Percentiles rank a stretch among this genome's conserved stretches.
phyloP scores from a whole-genome alignment of 2,797 vertebrate species.

The Sorex maritimensis region DNA sequence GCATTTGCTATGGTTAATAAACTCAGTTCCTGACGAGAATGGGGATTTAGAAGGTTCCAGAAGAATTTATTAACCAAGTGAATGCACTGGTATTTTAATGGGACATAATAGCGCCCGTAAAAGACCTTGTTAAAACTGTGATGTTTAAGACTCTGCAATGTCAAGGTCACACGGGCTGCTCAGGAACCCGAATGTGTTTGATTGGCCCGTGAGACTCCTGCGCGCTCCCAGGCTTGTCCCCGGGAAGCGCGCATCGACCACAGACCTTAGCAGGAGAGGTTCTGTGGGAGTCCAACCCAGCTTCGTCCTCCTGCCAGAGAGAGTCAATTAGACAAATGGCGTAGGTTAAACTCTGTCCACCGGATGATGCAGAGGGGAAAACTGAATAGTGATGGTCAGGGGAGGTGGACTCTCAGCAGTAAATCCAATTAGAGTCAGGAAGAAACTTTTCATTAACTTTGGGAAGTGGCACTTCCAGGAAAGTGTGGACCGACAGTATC shows the following conservation, averaged over 20 bases:
- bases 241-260: background rate
- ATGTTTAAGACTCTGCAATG: background rate
- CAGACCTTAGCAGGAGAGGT: background rate
- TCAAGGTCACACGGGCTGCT: background rate
- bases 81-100: constrained; percentile 38
- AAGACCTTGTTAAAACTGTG: constrained; percentile 28
- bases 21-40: background rate
- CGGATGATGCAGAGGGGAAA: background rate
- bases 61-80: constrained; percentile 59
- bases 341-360: background rate
- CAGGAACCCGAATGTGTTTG: background rate
- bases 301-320: background rate
- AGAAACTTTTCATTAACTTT: background rate
- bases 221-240: too few relatives aligned
- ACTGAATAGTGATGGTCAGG: background rate
- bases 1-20: constrained; percentile 36
- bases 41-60: background rate
- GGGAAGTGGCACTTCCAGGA: constrained; percentile 23
- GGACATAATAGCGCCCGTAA: background rate
- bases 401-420: too few relatives aligned
- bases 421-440: background rate
- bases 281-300: background rate
- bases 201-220: background rate
- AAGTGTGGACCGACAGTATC: background rate
- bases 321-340: constrained; percentile 13